Evolutionary conservation across 1,140 invertebrate species (phyloP).

Genomic region (Holcopasites calliopsidis): DNA sequence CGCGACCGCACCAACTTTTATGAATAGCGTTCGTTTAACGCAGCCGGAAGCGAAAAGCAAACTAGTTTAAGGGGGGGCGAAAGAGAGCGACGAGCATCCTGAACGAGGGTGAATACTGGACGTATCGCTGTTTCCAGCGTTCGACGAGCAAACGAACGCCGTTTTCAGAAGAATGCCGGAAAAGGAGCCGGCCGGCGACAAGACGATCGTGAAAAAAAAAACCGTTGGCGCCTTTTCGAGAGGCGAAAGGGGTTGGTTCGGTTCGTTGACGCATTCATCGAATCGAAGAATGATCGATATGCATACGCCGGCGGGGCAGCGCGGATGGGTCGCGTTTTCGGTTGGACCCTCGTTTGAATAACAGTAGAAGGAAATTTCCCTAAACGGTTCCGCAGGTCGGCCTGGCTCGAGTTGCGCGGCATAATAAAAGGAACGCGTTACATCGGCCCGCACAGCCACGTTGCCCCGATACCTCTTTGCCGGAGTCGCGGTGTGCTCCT

Average conservation of each 20-base stretch:
- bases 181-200: not conserved
- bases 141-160: too few relatives aligned
- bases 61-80: conserved; percentile 53
- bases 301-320: conserved; percentile 66
- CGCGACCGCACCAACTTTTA: conserved; percentile 27
- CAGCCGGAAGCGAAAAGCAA: conserved; percentile 38
- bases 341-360: conserved; percentile 78
- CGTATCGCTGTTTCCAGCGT: too few relatives aligned
- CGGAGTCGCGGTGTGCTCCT: conserved; percentile 9
- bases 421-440: conserved; percentile 78
- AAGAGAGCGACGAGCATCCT: not conserved
- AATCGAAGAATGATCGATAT: conserved; percentile 74
- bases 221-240: conserved; percentile 62
- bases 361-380: conserved; percentile 76
- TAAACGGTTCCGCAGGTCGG: conserved; percentile 75
- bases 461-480: conserved; percentile 7
- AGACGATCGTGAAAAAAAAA: conserved; percentile 40
- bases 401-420: conserved; percentile 68
- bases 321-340: conserved; percentile 60
- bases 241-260: conserved; percentile 64
- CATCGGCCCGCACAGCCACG: conserved; percentile 57
- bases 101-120: too few relatives aligned
- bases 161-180: not conserved
- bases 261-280: conserved; percentile 65
- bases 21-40: conserved; percentile 65